A percentile compares a stretch with the other conserved stretches of the same genome.
Conservation (phyloP, 2,113 vertebrate genomes). For the Labeo rohita region DNA sequence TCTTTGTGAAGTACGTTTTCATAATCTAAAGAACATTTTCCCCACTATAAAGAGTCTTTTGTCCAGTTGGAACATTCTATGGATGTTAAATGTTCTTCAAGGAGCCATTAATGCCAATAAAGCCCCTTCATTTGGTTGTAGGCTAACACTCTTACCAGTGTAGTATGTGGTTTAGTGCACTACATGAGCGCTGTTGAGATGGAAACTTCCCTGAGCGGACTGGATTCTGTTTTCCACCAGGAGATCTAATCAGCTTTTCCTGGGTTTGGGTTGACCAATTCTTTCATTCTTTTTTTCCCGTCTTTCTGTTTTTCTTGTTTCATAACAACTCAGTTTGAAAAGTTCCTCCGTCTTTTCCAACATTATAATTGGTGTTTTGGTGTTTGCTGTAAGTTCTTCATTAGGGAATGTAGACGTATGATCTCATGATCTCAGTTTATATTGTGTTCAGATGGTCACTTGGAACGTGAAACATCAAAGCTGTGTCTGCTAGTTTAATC, state of each 20-base stretch:
- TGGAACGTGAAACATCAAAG: not conserved
- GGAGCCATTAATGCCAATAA: no score
- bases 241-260: slow-evolving; percentile 37
- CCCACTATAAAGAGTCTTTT: no score
- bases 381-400: not conserved
- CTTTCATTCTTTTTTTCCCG: slow-evolving; percentile 26
- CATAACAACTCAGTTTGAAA: not conserved
- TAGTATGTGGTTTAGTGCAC: not conserved
- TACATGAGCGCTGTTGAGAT: not conserved
- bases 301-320: slow-evolving; percentile 4
- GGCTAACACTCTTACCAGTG: not conserved
- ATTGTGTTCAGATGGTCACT: not conserved
- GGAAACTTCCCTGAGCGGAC: slow-evolving; percentile 1
- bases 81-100: no score
- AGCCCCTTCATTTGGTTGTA: no score
- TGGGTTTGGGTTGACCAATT: slow-evolving; percentile 26
- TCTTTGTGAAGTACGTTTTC: no score
- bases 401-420: not conserved
- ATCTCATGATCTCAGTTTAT: not conserved
- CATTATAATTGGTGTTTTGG: not conserved
- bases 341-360: not conserved
- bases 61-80: no score
- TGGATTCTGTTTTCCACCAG: slow-evolving; percentile 8
- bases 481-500: not conserved
- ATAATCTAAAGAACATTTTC: no score